Evolutionary conservation across 30 jellyfish, hydroid and myxozoan genomes (phyloP).

Genomic region (Pseudorhiza aurosa): DNA sequence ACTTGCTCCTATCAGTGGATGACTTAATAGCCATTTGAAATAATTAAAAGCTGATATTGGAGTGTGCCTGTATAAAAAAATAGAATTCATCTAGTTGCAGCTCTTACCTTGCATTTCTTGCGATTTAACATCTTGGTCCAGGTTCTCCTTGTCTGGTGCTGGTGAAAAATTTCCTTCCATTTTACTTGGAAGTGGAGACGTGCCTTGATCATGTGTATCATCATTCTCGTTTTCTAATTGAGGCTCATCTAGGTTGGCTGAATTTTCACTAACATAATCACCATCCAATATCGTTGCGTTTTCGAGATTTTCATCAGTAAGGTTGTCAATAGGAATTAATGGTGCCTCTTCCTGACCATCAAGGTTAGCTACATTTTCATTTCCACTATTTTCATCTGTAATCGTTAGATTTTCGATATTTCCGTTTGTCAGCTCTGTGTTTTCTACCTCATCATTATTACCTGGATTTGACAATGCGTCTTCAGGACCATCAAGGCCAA

Average conservation of each 20-base stretch:
- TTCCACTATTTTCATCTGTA: neutral
- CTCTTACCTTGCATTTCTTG: slow-evolving; percentile 13
- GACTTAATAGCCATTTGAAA: no score
- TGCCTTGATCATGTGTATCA: slow-evolving; percentile 33
- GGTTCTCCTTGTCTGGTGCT: neutral
- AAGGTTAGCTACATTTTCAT: neutral
- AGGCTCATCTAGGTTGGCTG: no score
- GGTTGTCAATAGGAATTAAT: no score
- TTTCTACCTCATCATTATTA: no score
- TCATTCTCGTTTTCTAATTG: neutral
- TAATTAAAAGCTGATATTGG: no score
- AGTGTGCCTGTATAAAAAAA: no score
- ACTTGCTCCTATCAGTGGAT: no score
- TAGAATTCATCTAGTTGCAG: no score
- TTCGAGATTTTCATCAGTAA: neutral
- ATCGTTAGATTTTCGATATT: no score
- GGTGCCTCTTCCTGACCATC: neutral
- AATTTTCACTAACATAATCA: neutral
- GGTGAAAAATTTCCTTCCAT: neutral
- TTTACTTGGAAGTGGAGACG: slow-evolving; percentile 30
- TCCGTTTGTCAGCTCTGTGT: no score
- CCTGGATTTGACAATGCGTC: no score
- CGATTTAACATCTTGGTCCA: neutral
- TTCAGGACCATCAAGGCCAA: no score
- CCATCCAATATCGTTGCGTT: neutral